Evolutionary conservation across 2,888 invertebrate species (phyloP).

Genomic region (Chloromyia formosa): DNA sequence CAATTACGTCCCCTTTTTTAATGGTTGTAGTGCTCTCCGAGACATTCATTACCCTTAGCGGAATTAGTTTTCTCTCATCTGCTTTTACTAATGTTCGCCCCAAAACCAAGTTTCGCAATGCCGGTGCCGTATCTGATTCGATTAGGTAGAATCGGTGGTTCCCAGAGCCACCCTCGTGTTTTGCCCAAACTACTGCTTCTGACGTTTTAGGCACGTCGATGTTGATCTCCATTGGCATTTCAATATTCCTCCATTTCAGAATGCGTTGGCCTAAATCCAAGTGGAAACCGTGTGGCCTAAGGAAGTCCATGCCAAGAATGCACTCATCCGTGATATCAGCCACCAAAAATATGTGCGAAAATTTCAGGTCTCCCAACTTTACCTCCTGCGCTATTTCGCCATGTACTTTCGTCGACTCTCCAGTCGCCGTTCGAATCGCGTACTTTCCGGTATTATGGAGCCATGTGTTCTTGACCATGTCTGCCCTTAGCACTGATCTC

Average conservation of each 20-base stretch:
- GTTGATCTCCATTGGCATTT: not conserved
- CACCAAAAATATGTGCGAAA: not conserved
- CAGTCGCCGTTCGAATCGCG: not conserved
- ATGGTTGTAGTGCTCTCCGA: not conserved
- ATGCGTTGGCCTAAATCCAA: constrained; percentile 8
- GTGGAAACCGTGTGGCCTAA: not conserved
- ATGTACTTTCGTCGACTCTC: not conserved
- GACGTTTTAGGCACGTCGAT: not conserved
- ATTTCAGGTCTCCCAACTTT: not conserved
- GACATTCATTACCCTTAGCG: not conserved
- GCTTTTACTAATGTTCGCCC: not conserved
- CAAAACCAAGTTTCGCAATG: not conserved
- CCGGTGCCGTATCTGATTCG: not conserved
- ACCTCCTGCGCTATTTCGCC: not conserved
- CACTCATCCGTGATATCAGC: constrained; percentile 19
- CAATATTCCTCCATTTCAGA: not conserved
- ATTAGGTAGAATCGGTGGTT: not conserved
- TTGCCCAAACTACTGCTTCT: not conserved
- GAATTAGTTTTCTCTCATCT: not conserved
- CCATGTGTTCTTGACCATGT: not conserved
- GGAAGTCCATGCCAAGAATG: constrained; percentile 22
- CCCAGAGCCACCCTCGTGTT: not conserved
- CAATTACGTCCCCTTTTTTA: too few species aligned
- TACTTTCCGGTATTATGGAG: not conserved
- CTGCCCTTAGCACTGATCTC: too few species aligned